Evolutionary conservation across 2,888 invertebrate genomes (phyloP).

Genomic region (Dolomedes plantarius): DNA sequence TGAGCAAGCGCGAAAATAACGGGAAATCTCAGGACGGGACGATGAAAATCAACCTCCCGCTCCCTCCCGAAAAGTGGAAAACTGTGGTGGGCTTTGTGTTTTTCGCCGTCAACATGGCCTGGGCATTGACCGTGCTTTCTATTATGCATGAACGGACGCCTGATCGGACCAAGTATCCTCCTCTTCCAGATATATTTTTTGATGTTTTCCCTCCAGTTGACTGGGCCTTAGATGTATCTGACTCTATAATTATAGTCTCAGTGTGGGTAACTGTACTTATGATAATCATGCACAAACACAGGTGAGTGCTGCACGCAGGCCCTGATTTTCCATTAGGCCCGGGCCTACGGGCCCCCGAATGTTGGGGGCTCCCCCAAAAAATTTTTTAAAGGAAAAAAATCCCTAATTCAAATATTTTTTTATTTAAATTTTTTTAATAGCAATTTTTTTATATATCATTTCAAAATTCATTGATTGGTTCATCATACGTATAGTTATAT

Average conservation of each 20-base stretch:
- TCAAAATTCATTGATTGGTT: too few species aligned
- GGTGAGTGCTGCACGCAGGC: too few species aligned
- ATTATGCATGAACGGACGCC: slow-evolving; percentile 90
- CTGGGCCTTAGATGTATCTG: slow-evolving; percentile 89
- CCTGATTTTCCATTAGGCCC: too few species aligned
- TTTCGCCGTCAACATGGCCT: slow-evolving; percentile 71
- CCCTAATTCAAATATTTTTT: too few species aligned
- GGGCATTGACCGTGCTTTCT: slow-evolving; percentile 73
- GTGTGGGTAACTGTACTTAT: slow-evolving; percentile 86
- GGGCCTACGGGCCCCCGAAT: too few species aligned
- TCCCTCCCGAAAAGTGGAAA: slow-evolving; percentile 70
- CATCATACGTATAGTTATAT: too few species aligned
- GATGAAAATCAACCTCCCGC: slow-evolving; percentile 60
- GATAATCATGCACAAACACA: slow-evolving; percentile 90
- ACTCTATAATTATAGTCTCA: slow-evolving; percentile 89
- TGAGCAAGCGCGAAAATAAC: slow-evolving; percentile 65
- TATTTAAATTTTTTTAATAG: too few species aligned
- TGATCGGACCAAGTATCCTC: slow-evolving; percentile 84
- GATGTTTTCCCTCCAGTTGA: slow-evolving; percentile 84
- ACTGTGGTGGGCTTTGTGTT: slow-evolving; percentile 73
- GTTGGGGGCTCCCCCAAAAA: too few species aligned
- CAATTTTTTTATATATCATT: too few species aligned
- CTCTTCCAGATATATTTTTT: slow-evolving; percentile 89
- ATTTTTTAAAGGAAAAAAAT: too few species aligned
- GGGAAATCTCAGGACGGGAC: slow-evolving; percentile 52